Base-by-base conservation (phyloP, 2,113 vertebrate species). In the Hemiprocne comata region DNA sequence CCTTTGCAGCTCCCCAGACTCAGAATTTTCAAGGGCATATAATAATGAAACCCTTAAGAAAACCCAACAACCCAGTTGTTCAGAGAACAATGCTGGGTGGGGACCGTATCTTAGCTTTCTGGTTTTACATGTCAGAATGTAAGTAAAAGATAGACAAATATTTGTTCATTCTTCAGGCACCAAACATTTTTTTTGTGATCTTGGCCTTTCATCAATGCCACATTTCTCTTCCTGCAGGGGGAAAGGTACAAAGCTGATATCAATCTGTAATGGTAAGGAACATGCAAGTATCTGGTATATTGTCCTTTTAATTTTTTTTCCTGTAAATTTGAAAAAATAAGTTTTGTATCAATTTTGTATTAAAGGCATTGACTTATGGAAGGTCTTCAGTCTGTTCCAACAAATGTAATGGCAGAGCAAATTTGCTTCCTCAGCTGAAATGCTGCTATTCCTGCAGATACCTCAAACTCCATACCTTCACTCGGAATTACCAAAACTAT, bases 1-100 rank as follows among this genome's bases (percentile, higher is more conserved):
- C 64, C 25, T 88, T 67, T 84, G 87, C 60, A 88, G 7, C n/a
- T 62, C 17, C 71, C 42, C 19, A 75, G 66, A 69, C 19, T 48
- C 55, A 21, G 23, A 88, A 76, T 89, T 90, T 95, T 89, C 80
- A 95, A 94, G 87, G 51, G 21, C 42, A 76, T 69, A 21, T 85
- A 85, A 72, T 75, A 89, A 87, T 51, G 38, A 80, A 94, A 67
- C 13, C 16, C 33, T 54, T 82, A 46, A 13, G 6, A 64, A 79
- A 92, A 90, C 80, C 15, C 0, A 42, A 42, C 40, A 42, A 13
- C 0, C 10, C 20, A 77, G 33, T 40, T 93, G 66, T 83, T 76
- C 25, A 20, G 71, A 38, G 66, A 85, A 83, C 18, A 26, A 60
- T n/a, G 13, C 13, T 79, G 34, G 50, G 7, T 2, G 5, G 17